These are phyloP conservation scores for Panthera tigris DNA, from an alignment of 2,113 vertebrate genomes.

Conservation along the genomic window DNA sequence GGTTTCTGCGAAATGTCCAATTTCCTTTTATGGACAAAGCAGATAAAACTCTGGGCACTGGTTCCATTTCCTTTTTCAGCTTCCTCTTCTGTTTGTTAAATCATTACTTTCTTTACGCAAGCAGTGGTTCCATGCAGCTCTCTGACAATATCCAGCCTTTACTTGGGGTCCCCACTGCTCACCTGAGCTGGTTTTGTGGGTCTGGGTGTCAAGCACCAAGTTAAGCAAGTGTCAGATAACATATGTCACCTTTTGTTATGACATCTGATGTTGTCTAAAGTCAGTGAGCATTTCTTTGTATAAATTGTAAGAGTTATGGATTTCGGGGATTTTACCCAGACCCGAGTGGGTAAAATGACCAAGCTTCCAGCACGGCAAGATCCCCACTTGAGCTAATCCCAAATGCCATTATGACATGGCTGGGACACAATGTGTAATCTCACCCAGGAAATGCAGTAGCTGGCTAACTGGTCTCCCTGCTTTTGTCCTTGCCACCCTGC, in stretches of 20 bases:
- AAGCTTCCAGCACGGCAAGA: not conserved
- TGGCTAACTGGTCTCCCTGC: not conserved
- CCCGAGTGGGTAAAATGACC: not conserved
- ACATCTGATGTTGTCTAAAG: not conserved
- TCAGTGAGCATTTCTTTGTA: not conserved
- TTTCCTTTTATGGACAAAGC: slow-evolving; percentile 74
- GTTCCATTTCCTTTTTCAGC: slow-evolving; percentile 38
- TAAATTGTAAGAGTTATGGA: not conserved
- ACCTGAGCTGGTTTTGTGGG: not conserved
- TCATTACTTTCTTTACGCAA: not conserved
- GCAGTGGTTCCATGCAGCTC: not conserved
- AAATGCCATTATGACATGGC: no score
- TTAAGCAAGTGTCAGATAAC: no score
- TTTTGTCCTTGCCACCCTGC: not conserved
- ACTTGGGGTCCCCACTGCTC: not conserved
- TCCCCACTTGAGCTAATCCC: not conserved
- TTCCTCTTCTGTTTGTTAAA: not conserved
- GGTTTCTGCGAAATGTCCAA: not conserved
- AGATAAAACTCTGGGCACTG: slow-evolving; percentile 50
- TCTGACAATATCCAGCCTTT: not conserved
- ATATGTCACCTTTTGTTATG: not conserved
- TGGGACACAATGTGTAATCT: not conserved
- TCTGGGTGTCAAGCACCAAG: not conserved
- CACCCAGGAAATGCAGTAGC: not conserved
- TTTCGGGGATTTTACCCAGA: not conserved